These are phyloP conservation scores for Eupeodes corollae DNA, from an alignment of 1,140 invertebrate species.

Conservation along the genomic window DNA sequence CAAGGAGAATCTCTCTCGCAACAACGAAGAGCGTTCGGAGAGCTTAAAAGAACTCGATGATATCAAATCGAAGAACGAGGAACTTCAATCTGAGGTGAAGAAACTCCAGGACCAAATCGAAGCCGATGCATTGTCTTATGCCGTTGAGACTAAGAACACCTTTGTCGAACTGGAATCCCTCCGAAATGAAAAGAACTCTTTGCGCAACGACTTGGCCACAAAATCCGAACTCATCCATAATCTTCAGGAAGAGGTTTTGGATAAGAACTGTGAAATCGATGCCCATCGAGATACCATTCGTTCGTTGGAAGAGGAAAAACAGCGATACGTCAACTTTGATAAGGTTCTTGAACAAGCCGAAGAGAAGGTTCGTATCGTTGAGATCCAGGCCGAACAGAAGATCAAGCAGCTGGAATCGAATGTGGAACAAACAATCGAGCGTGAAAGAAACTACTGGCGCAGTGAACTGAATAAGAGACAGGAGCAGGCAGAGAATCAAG, in stretches of 20 bases:
- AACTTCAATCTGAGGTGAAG: constrained; percentile 15
- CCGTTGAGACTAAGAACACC: constrained; percentile 20
- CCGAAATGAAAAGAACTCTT: constrained; percentile 31
- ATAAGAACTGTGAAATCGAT: constrained; percentile 35
- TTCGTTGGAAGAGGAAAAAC: constrained; percentile 30
- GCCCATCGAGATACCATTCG: constrained; percentile 28
- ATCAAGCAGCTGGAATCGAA: constrained; percentile 35
- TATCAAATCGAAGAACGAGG: constrained; percentile 21
- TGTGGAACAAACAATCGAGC: constrained; percentile 33
- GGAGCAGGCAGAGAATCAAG: constrained; percentile 40
- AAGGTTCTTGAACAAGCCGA: constrained; percentile 22
- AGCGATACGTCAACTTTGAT: constrained; percentile 28
- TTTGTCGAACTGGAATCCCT: constrained; percentile 30
- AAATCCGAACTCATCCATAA: constrained; percentile 30
- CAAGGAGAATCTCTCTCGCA: constrained; percentile 10
- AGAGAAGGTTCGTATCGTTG: constrained; percentile 23
- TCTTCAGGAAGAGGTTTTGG: constrained; percentile 33
- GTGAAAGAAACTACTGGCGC: constrained; percentile 36
- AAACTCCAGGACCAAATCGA: constrained; percentile 28
- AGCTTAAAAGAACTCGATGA: constrained; percentile 22
- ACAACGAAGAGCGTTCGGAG: constrained; percentile 15
- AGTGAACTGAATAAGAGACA: constrained; percentile 42
- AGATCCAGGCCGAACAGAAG: constrained; percentile 34
- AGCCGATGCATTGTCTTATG: constrained; percentile 29
- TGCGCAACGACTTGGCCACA: constrained; percentile 35